Conservation (phyloP, 1,140 invertebrate genomes). For the Hylaeus anthracinus region DNA sequence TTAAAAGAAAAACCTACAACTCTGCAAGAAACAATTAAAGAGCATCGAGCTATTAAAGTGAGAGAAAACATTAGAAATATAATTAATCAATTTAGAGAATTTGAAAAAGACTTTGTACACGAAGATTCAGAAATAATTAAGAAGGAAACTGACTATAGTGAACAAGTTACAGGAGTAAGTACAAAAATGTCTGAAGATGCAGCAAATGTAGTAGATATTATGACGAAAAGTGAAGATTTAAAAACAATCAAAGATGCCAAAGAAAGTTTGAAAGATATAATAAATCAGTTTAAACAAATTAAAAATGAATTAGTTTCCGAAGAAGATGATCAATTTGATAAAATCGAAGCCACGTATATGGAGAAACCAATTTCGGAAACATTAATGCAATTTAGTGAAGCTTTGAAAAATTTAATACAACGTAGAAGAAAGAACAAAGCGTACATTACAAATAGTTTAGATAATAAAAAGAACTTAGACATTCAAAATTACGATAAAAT, state of each 20-base stretch:
- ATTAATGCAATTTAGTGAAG: constrained; percentile 74
- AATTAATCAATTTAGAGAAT: constrained; percentile 78
- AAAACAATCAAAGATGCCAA: constrained; percentile 65
- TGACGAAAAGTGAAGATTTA: constrained; percentile 29
- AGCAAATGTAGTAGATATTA: constrained; percentile 33
- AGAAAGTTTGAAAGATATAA: constrained; percentile 75
- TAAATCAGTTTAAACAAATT: constrained; percentile 75
- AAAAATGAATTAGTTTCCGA: constrained; percentile 74
- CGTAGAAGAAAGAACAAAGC: constrained; percentile 60
- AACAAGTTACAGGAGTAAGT: constrained; percentile 20
- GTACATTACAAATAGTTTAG: not conserved
- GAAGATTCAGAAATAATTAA: constrained; percentile 59
- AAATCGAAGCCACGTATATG: constrained; percentile 72
- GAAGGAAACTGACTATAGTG: constrained; percentile 16
- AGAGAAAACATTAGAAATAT: constrained; percentile 77
- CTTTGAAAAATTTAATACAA: constrained; percentile 73
- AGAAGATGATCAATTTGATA: constrained; percentile 73
- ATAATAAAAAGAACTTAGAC: constrained; percentile 4
- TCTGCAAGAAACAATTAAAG: constrained; percentile 19
- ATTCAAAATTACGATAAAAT: constrained; percentile 20
- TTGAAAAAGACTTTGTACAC: constrained; percentile 73
- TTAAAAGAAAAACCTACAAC: constrained; percentile 36
- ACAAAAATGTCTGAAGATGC: constrained; percentile 26
- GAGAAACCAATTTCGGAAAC: constrained; percentile 75
- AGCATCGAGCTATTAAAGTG: constrained; percentile 58